Base-by-base conservation (phyloP, 1,140 invertebrate genomes). In the Chironomus striatipennis region DNA sequence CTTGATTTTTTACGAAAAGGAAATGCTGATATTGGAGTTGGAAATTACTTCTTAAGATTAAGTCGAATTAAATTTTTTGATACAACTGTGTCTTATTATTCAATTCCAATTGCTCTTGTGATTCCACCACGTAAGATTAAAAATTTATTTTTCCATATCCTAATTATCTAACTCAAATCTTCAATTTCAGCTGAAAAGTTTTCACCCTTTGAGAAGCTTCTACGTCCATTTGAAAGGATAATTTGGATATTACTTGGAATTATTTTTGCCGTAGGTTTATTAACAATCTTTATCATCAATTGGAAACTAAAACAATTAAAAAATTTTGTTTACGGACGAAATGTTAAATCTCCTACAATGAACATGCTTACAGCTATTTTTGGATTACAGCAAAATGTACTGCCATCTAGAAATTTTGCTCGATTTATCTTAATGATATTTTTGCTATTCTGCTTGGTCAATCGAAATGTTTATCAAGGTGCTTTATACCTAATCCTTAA, bases 401-500 rank as follows among this genome's bases (percentile, higher is more conserved):
- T 67, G 64, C 64, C 64, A 18, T 7, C 12, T 8, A 67, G 18
- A 17, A 67, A 67, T 67, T 67, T 7, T 67, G 5, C 64, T 1
- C 4, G 64, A 18, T 67, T 67, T 18, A 17, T 67, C 7, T 67
- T 67, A 8, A 67, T 67, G 18, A 67, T 18, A 17, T 67, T 67
- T 67, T 17, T 67, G 2, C 15, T 67, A 3, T 67, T 67, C n/a
- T 18, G n/a, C 8, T 17, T 67, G 4, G 18, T 67, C 3, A 67
- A 18, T 17, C 64, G 64, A 20, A 67, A 67, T 67, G 64, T 67
- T 67, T 67, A 67, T 67, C 64, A 67, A 20, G 64, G n/a, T 2
- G 18, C 18, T 17, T 7, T 67, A 8, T 67, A 18, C 18, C 10
- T 18, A n/a, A 17, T 18, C 8, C 8, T 67, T 17, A 12, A 67